Evolutionary conservation across 2,113 vertebrate species (phyloP).

Genomic region (Labeo rohita): DNA sequence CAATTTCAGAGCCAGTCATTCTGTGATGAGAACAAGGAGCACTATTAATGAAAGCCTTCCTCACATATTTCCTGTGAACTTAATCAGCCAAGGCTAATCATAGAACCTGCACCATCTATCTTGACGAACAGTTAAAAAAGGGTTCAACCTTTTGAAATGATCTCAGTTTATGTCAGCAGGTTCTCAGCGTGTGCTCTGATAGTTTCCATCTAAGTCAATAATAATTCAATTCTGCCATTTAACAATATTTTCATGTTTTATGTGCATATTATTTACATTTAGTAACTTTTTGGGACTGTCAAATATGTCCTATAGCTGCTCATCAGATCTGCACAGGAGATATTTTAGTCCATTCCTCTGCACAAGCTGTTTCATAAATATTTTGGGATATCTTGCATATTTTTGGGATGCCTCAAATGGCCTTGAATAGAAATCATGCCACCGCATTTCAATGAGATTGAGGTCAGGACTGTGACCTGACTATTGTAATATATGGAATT

Average conservation of each 20-base stretch:
- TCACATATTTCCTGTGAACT: conserved; percentile 28
- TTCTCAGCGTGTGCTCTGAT: not conserved
- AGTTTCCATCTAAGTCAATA: not conserved
- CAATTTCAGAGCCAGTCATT: conserved; percentile 45
- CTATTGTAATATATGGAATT: not conserved
- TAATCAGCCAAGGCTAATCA: conserved; percentile 37
- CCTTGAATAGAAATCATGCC: conserved; percentile 22
- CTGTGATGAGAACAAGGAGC: conserved; percentile 38
- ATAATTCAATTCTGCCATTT: not conserved
- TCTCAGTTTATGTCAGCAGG: not conserved
- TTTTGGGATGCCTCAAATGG: not conserved
- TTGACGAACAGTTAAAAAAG: conserved; percentile 11
- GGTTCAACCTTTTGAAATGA: not conserved
- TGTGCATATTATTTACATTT: not conserved
- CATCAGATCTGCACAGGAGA: not conserved
- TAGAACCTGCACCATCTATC: conserved; percentile 24
- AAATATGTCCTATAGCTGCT: not conserved
- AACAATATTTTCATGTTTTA: not conserved
- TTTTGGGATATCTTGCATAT: conserved; percentile 10
- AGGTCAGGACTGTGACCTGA: conserved; percentile 20
- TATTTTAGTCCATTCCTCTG: conserved; percentile 17
- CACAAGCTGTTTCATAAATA: conserved; percentile 19
- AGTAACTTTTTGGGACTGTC: not conserved
- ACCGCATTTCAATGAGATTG: conserved; percentile 22
- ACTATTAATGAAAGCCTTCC: conserved; percentile 40